These are phyloP conservation scores for Epinotia ramella DNA, from an alignment of 2,888 invertebrate species.

Conservation along the genomic window DNA sequence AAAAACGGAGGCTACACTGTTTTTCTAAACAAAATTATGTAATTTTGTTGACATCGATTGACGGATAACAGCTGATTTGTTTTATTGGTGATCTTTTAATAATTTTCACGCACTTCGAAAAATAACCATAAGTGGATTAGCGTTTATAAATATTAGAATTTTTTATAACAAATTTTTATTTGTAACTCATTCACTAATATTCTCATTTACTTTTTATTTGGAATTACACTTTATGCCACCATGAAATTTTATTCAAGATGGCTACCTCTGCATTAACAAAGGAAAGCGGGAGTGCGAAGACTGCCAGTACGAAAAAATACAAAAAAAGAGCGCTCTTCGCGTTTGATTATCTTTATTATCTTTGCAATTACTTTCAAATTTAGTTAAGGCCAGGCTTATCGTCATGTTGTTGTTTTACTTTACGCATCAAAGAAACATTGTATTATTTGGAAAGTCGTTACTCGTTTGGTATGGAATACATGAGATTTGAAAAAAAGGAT, in stretches of 20 bases:
- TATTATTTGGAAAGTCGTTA: not conserved
- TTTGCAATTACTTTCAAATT: slow-evolving; percentile 12
- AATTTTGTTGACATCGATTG: slow-evolving; percentile 87
- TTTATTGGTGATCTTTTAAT: slow-evolving; percentile 80
- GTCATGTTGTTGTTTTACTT: not conserved
- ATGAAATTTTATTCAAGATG: slow-evolving; percentile 79
- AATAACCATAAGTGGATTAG: slow-evolving; percentile 50
- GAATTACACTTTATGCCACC: slow-evolving; percentile 72
- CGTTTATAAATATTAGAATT: slow-evolving; percentile 57
- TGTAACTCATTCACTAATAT: slow-evolving; percentile 52
- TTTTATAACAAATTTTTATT: slow-evolving; percentile 60
- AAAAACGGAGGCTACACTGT: slow-evolving; percentile 80
- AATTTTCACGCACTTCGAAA: slow-evolving; percentile 54
- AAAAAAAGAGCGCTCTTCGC: not conserved
- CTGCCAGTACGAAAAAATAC: slow-evolving; percentile 66
- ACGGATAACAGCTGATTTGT: slow-evolving; percentile 86
- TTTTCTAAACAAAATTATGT: slow-evolving; percentile 86
- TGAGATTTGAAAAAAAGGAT: no score
- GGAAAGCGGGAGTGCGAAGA: slow-evolving; percentile 48
- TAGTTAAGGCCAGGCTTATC: slow-evolving; percentile 13
- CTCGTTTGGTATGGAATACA: no score
- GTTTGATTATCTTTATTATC: slow-evolving; percentile 2
- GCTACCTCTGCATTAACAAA: slow-evolving; percentile 61
- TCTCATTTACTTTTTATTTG: slow-evolving; percentile 72
- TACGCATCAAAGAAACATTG: not conserved